Conservation (phyloP, 1,140 invertebrate genomes). For the Bombus waltoni region DNA sequence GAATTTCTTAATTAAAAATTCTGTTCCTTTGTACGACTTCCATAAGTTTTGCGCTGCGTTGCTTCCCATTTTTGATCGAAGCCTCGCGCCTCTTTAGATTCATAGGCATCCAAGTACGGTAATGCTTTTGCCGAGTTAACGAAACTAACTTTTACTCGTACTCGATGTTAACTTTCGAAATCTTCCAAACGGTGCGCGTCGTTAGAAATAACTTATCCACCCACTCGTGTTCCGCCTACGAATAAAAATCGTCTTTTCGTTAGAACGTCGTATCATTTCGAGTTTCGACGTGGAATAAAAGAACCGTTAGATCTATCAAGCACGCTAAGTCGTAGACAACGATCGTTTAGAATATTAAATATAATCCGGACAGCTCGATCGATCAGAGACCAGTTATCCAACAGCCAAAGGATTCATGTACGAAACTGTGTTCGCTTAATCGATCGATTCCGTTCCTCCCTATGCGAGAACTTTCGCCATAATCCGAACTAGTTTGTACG, state of each 20-base stretch:
- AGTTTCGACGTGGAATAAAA: not conserved
- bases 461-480: not conserved
- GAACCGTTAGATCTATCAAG: not conserved
- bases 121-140: too few species aligned
- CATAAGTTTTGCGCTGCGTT: too few species aligned
- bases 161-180: too few species aligned
- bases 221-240: not conserved
- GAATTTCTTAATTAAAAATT: too few species aligned
- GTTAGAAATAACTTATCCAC: too few species aligned
- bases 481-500: not conserved
- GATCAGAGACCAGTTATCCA: slow-evolving; percentile 7
- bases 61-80: too few species aligned
- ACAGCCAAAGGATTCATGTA: not conserved
- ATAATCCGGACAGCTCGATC: slow-evolving; percentile 24
- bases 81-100: too few species aligned
- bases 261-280: not conserved
- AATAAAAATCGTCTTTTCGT: not conserved
- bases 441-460: not conserved
- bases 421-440: not conserved
- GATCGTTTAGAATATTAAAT: slow-evolving; percentile 10
- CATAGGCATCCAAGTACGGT: too few species aligned
- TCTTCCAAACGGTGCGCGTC: too few species aligned
- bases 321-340: not conserved
- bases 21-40: too few species aligned
- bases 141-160: too few species aligned